phyloP scores from a whole-genome alignment of 2,888 invertebrate species.

The Papilio gigon region DNA sequence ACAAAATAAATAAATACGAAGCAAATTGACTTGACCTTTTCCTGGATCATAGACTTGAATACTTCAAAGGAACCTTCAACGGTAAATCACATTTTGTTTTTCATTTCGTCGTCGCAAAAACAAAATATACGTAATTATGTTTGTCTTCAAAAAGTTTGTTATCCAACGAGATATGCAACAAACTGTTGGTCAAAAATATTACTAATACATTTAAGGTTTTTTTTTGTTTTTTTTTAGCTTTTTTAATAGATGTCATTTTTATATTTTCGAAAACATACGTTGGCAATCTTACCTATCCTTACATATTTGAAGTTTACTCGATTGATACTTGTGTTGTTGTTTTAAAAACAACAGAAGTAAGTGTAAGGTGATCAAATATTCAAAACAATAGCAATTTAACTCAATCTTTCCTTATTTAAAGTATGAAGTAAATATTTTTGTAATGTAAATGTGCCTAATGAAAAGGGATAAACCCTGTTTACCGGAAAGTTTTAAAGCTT shows the following conservation, averaged over 20 bases:
- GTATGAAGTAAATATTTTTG: conserved; percentile 52
- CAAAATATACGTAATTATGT: conserved; percentile 10
- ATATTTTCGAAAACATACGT: too few species aligned
- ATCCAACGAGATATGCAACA: neutral
- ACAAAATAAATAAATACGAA: conserved; percentile 7
- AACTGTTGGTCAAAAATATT: neutral
- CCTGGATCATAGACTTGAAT: neutral
- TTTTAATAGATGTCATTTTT: too few species aligned
- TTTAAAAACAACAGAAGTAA: too few species aligned
- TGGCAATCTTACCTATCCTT: too few species aligned
- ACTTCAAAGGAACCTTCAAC: conserved; percentile 23
- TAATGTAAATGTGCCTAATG: conserved; percentile 66
- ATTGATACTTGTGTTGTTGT: too few species aligned
- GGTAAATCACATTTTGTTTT: conserved; percentile 21
- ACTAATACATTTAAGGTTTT: too few species aligned
- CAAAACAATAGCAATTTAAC: conserved; percentile 17
- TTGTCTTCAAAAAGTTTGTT: conserved; percentile 4
- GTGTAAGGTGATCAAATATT: too few species aligned
- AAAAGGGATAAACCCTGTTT: conserved; percentile 70
- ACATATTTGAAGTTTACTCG: too few species aligned
- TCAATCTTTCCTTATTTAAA: conserved; percentile 32
- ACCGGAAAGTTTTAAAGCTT: conserved; percentile 66
- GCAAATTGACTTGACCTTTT: conserved; percentile 19
- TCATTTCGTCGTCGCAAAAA: neutral
- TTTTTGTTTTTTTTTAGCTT: too few species aligned